These are phyloP conservation scores for Ctenopoma multispine DNA, from an alignment of 2,797 vertebrate genomes.

Conservation along the genomic window DNA sequence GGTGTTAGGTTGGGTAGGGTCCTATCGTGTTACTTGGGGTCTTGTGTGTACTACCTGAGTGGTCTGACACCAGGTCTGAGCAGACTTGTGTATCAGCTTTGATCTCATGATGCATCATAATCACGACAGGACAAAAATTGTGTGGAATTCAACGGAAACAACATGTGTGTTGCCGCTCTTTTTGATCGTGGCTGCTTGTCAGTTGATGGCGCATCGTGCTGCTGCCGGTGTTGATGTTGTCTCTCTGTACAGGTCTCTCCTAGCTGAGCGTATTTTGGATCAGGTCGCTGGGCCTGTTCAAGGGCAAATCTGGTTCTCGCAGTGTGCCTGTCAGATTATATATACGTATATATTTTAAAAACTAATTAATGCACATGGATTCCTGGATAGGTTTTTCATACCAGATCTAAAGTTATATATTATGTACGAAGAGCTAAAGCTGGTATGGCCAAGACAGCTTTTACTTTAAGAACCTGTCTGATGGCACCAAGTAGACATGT, in stretches of 20 bases:
- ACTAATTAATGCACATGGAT: background rate
- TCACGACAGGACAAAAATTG: conserved; percentile 2
- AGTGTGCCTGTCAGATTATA: background rate
- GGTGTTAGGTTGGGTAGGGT: background rate
- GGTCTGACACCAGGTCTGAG: no score
- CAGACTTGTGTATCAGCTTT: conserved; percentile 4
- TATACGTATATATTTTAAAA: background rate
- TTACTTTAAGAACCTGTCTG: background rate
- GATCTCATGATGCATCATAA: background rate
- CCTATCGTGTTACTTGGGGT: background rate
- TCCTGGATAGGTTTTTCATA: background rate
- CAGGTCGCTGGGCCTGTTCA: background rate
- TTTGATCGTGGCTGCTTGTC: background rate
- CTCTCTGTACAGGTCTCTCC: background rate
- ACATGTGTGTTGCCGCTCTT: background rate
- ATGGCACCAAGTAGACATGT: background rate
- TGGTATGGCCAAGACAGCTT: background rate
- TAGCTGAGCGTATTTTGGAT: background rate
- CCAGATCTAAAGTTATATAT: background rate
- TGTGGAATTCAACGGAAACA: background rate
- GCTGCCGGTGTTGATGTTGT: background rate
- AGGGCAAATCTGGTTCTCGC: background rate
- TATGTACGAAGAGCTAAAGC: background rate
- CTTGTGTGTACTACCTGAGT: background rate
- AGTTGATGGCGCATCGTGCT: background rate